These are phyloP conservation scores for Miichthys miiuy DNA, from an alignment of 2,797 vertebrate species.

Conservation along the genomic window DNA sequence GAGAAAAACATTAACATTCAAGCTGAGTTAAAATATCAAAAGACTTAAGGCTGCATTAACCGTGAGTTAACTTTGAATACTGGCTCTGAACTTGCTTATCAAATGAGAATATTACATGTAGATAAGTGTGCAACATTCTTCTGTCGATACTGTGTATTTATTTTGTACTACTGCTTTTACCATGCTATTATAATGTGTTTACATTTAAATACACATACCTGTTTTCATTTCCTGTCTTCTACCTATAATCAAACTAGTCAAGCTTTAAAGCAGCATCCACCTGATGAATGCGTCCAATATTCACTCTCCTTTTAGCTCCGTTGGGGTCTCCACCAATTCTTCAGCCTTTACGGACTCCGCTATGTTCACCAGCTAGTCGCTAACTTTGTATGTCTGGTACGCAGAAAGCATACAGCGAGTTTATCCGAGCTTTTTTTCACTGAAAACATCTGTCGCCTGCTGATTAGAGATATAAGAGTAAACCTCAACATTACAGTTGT, in stretches of 20 bases:
- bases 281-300: too few species aligned
- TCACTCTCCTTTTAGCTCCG: too few species aligned
- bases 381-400: too few species aligned
- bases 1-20: not conserved
- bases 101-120: not conserved
- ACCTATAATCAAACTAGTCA: not conserved
- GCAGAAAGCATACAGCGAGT: too few species aligned
- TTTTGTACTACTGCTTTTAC: not conserved
- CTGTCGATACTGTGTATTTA: not conserved
- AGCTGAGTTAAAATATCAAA: not conserved
- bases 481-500: too few species aligned
- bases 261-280: not conserved
- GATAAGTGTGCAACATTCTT: not conserved
- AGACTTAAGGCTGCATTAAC: not conserved
- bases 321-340: too few species aligned
- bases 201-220: not conserved
- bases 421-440: too few species aligned
- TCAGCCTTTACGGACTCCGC: not conserved
- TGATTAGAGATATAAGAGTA: too few species aligned
- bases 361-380: not conserved
- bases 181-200: not conserved
- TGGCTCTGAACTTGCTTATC: not conserved
- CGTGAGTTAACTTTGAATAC: slow-evolving; percentile 6
- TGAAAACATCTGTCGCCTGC: too few species aligned
- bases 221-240: not conserved